Percentiles rank a stretch among this genome's conserved stretches.
phyloP scores from a whole-genome alignment of 2,888 invertebrate species.

The Rotaria socialis region DNA sequence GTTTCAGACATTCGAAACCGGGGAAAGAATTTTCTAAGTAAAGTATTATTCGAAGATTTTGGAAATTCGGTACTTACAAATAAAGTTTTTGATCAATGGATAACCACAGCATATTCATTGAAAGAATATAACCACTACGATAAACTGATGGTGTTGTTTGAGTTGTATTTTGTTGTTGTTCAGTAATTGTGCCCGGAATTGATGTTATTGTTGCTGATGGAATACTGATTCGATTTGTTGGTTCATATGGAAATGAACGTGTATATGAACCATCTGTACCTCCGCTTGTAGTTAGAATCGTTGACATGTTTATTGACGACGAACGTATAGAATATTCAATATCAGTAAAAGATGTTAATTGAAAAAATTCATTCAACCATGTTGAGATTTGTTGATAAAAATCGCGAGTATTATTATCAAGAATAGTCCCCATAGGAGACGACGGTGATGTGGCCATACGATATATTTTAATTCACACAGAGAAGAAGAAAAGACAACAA shows the following conservation, averaged over 20 bases:
- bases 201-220: slow-evolving; percentile 14
- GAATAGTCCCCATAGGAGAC: neutral
- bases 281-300: slow-evolving; percentile 14
- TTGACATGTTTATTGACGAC: slow-evolving; percentile 5
- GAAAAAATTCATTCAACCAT: slow-evolving; percentile 33
- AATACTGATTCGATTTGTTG: slow-evolving; percentile 20
- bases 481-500: neutral
- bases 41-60: no score
- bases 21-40: no score
- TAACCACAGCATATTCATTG: slow-evolving; percentile 18
- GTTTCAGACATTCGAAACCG: no score
- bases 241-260: slow-evolving; percentile 34
- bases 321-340: slow-evolving; percentile 31
- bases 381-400: slow-evolving; percentile 27
- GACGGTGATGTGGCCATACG: slow-evolving; percentile 23
- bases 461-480: neutral
- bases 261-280: slow-evolving; percentile 26
- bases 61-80: neutral
- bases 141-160: neutral
- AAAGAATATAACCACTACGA: slow-evolving; percentile 30
- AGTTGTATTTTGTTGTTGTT: neutral
- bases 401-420: slow-evolving; percentile 19
- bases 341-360: slow-evolving; percentile 6
- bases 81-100: slow-evolving; percentile 27
- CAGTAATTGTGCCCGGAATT: neutral